Evolutionary conservation across 1,140 invertebrate genomes (phyloP), one percentile per base, ranked within the genome.

Genomic region (Bombus affinis): DNA sequence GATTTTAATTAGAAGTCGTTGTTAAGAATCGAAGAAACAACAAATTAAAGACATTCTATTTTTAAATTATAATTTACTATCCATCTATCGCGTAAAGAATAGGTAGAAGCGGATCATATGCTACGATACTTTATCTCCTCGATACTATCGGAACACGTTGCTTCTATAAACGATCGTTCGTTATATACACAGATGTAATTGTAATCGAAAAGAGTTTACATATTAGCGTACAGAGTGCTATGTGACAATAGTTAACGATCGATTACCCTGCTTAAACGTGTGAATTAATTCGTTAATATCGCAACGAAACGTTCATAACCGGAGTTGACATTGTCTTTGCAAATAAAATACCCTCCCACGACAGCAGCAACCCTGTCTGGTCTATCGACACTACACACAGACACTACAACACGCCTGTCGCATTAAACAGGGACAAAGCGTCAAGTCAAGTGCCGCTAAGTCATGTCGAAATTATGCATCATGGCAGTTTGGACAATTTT

Each of bases 401-500:
- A 71, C 47, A 74, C 32, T 76, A 59, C 78, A 66, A 82, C 87
- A 57, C 84, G 88, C 81, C 84, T 78, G 59, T 53, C 70, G 72
- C 78, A 76, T 87, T 90, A 87, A 89, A 82, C 77, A 44, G 72
- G 53, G 72, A 66, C 78, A 70, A 84, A 71, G 74, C 81, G 10
- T 87, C 83, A 81, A 90, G 88, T 89, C 66, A 53, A 89, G 88
- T 85, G 86, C 75, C 87, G 87, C 88, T 84, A 86, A 90, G 89
- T 91, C 90, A 86, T 84, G 84, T 86, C 81, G 85, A 88, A 91
- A 91, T 91, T 93, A 93, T 93, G 90, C 91, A 68, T 73, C 89
- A 87, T 83, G 92, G 89, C 75, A 89, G 92, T 94, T 94, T 93
- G 92, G 92, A 93, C 92, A 93, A 94, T 94, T 94, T 94, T 94